phyloP scores from a whole-genome alignment of 2,888 invertebrate genomes.

The Orthonevra nobilis region DNA sequence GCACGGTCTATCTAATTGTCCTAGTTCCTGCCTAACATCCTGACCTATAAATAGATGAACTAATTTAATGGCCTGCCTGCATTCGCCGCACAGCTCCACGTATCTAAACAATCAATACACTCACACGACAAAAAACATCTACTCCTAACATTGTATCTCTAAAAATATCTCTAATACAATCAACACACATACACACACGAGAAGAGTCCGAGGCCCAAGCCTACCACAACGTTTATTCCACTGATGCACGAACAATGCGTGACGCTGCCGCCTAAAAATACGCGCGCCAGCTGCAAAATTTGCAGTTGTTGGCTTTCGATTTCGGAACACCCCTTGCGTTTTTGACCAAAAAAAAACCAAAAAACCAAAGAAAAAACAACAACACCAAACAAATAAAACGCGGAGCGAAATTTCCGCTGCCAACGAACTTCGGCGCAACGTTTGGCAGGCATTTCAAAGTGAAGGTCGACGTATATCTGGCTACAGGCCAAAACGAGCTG shows the following conservation, averaged over 20 bases:
- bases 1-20: constrained; percentile 50
- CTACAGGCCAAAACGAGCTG: constrained; percentile 56
- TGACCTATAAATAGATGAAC: constrained; percentile 55
- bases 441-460: constrained; percentile 60
- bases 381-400: constrained; percentile 20
- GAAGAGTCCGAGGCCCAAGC: too few relatives aligned
- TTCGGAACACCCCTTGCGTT: constrained; percentile 10
- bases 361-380: not conserved
- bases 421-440: constrained; percentile 44
- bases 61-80: constrained; percentile 33
- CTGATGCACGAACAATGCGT: constrained; percentile 38
- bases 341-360: constrained; percentile 40
- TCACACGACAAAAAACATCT: not conserved
- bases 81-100: constrained; percentile 2
- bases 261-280: constrained; percentile 43
- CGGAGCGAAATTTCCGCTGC: constrained; percentile 52
- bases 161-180: constrained; percentile 56
- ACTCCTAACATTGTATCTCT: constrained; percentile 21
- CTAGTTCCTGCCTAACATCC: constrained; percentile 52
- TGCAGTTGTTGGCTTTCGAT: too few relatives aligned
- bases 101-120: constrained; percentile 37
- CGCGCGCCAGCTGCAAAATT: constrained; percentile 41
- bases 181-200: constrained; percentile 24
- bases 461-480: constrained; percentile 60
- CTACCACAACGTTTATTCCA: constrained; percentile 42